Conservation (phyloP, 2,888 invertebrate genomes). For the Acleris sparsana region DNA sequence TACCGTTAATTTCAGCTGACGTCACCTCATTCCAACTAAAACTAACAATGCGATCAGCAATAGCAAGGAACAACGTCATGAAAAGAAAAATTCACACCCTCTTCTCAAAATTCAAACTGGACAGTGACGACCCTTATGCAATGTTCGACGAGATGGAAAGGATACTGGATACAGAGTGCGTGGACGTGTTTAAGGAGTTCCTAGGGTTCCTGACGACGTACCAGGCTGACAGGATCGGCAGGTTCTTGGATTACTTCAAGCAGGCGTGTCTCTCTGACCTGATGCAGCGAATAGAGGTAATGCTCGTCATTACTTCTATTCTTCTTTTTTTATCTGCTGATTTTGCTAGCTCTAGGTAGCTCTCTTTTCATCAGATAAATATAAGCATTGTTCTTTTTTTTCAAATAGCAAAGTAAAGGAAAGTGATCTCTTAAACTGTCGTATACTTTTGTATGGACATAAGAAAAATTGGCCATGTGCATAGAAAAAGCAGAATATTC, state of each 20-base stretch:
- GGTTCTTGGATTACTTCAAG: constrained; percentile 65
- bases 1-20: constrained; percentile 48
- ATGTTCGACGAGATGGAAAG: constrained; percentile 50
- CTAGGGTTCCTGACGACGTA: constrained; percentile 64
- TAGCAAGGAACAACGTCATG: constrained; percentile 41
- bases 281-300: constrained; percentile 58
- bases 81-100: constrained; percentile 50
- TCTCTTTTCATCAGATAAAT: no score
- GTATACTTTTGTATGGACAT: no score
- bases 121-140: constrained; percentile 47
- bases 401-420: no score
- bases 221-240: constrained; percentile 61
- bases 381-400: no score
- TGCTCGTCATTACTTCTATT: not conserved
- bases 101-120: constrained; percentile 53
- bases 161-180: constrained; percentile 48
- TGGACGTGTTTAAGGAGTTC: constrained; percentile 67
- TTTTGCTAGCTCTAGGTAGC: no score
- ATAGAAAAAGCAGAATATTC: no score
- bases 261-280: constrained; percentile 55
- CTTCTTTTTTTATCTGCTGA: no score
- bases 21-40: constrained; percentile 61
- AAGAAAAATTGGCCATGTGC: no score
- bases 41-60: constrained; percentile 46
- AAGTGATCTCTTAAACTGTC: no score